A percentile compares a stretch with the other conserved stretches of the same genome.
Evolutionary conservation across 2,888 invertebrate genomes (phyloP).

Genomic region (Himalopsyche anomala): DNA sequence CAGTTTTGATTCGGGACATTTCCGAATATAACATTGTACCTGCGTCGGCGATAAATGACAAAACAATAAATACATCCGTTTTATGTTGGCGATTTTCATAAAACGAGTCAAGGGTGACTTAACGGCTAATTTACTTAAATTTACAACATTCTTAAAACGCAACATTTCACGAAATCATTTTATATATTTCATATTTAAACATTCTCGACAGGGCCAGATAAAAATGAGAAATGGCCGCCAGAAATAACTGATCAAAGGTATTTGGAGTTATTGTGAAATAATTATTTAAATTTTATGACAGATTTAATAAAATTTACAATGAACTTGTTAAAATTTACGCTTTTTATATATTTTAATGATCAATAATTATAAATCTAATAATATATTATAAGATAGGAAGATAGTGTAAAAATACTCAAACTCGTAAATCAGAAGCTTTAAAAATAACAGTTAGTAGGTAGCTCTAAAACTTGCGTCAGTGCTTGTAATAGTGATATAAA

Average conservation of each 20-base stretch:
- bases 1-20: not conserved
- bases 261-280: not conserved
- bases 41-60: constrained; percentile 5
- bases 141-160: constrained; percentile 1
- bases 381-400: too few species aligned
- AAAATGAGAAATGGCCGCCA: not conserved
- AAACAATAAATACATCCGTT: constrained; percentile 14
- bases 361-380: too few species aligned
- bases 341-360: too few species aligned
- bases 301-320: not conserved
- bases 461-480: too few species aligned
- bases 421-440: too few species aligned
- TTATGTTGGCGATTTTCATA: constrained; percentile 30
- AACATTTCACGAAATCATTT: constrained; percentile 2
- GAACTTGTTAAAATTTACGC: too few species aligned
- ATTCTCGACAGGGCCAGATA: not conserved
- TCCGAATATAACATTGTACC: constrained; percentile 20
- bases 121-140: constrained; percentile 1
- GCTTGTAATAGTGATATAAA: too few species aligned
- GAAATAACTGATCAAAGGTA: constrained; percentile 12
- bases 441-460: too few species aligned
- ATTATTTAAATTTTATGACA: constrained; percentile 2
- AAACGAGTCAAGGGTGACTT: constrained; percentile 8
- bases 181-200: constrained; percentile 22
- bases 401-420: too few species aligned